Conservation (phyloP, 2,888 invertebrate genomes). For the Cecidostiba fungosa region DNA sequence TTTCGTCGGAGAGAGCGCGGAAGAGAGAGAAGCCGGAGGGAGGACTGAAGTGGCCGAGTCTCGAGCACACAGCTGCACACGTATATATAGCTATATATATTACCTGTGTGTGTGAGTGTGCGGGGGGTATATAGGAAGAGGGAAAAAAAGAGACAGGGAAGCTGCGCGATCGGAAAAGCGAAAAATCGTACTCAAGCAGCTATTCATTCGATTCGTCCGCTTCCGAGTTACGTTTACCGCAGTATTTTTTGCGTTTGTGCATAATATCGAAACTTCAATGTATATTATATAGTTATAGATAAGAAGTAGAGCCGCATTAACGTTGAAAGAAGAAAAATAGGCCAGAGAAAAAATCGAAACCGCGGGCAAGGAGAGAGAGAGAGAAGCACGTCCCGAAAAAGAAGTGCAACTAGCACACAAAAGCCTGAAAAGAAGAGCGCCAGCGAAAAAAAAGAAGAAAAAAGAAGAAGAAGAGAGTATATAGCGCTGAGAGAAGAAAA, state of each 20-base stretch:
- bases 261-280: not conserved
- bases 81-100: not conserved
- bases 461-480: not conserved
- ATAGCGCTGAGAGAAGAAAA: slow-evolving; percentile 34
- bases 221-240: slow-evolving; percentile 6
- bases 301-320: no score
- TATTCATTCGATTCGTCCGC: slow-evolving; percentile 57
- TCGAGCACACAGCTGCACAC: slow-evolving; percentile 38
- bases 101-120: not conserved
- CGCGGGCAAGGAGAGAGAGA: not conserved
- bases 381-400: not conserved
- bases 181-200: slow-evolving; percentile 50
- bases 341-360: not conserved
- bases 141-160: not conserved
- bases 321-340: not conserved
- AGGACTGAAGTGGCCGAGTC: slow-evolving; percentile 51
- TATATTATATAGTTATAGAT: not conserved
- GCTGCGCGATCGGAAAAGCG: slow-evolving; percentile 34
- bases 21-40: slow-evolving; percentile 48
- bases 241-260: no score
- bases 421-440: slow-evolving; percentile 14
- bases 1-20: slow-evolving; percentile 68
- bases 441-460: not conserved
- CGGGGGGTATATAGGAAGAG: not conserved
- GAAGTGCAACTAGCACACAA: not conserved